Evolutionary conservation across 2,113 vertebrate genomes (phyloP), one percentile per base, ranked within the genome.

Genomic region (Marcusenius ussheri): DNA sequence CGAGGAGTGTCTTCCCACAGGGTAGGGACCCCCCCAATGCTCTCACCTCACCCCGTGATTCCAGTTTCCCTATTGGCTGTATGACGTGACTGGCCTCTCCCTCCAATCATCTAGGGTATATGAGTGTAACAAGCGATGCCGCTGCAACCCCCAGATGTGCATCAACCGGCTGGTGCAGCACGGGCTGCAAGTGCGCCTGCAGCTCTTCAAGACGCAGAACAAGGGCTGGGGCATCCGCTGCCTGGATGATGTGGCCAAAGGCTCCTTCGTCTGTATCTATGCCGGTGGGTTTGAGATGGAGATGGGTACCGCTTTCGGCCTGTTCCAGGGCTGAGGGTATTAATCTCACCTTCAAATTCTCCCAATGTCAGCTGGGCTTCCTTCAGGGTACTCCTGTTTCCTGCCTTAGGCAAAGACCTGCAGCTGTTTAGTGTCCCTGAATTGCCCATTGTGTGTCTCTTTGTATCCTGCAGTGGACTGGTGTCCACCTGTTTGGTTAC

Each of bases 161-260:
- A 98, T 95, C 53, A 99, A 99, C 91, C 96, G 98, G 1, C 88
- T 99, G 95, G 98, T 99, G 0, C 98, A 99, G 83, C 98, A 99
- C 0, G 98, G 98, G 35, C 96, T 99, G 4, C 98, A 99, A 90
- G 98, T 99, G 70, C 94, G 98, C 0, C 97, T 99, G n/a, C 98
- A 99, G 94, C 96, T 99, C 3, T 99, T 99, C 94, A 99, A 99
- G 94, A 99, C 98, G 0, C 98, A 99, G 94, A 99, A 99, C 96
- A 99, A 99, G 90, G 98, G 98, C 31, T 99, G 98, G 98, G 98
- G 98, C 77, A 99, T 99, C 89, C 97, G 98, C 88, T 99, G 98
- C 94, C 95, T 99, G 17, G 98, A 99, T 0, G 98, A 99, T 5
- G 97, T 99, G 0, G 98, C 98, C 88, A 99, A 98, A 58, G 98